Conservation (phyloP, 2,888 invertebrate genomes). For the Sarcophaga variegata region DNA sequence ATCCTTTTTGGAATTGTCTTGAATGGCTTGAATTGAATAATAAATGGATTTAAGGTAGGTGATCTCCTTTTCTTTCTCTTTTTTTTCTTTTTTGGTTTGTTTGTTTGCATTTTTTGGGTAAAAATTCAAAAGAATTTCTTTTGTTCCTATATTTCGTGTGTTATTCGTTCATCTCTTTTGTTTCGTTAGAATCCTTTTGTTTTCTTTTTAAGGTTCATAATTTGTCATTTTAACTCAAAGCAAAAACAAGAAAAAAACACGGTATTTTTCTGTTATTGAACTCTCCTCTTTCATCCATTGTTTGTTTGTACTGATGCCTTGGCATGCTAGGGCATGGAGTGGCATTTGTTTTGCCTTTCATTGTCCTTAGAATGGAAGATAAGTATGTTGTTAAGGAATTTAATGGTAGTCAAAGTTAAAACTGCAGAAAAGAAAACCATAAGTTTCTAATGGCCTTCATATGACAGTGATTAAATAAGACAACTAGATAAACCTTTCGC, state of each 20-base stretch:
- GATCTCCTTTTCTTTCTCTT: background rate
- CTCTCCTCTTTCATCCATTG: constrained; percentile 15
- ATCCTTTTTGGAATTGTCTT: background rate
- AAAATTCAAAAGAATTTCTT: constrained; percentile 34
- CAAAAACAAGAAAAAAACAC: too few species aligned
- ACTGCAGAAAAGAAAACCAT: background rate
- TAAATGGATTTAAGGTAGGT: background rate
- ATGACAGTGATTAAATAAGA: too few species aligned
- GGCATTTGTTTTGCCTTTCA: too few species aligned
- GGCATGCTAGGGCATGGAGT: too few species aligned
- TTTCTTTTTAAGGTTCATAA: constrained; percentile 33
- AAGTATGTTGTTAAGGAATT: background rate
- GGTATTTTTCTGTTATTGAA: background rate
- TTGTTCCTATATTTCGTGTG: background rate
- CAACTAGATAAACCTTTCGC: too few species aligned
- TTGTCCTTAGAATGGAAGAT: background rate
- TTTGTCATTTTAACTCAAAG: constrained; percentile 28
- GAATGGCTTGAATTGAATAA: constrained; percentile 2
- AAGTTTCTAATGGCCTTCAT: too few species aligned
- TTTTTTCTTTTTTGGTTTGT: background rate
- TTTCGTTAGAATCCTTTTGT: constrained; percentile 31
- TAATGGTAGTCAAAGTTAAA: background rate
- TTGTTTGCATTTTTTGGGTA: background rate
- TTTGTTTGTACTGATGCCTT: background rate
- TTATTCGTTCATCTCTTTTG: background rate